Conservation (phyloP, 2,888 invertebrate genomes). For the Frankliniella intonsa region DNA sequence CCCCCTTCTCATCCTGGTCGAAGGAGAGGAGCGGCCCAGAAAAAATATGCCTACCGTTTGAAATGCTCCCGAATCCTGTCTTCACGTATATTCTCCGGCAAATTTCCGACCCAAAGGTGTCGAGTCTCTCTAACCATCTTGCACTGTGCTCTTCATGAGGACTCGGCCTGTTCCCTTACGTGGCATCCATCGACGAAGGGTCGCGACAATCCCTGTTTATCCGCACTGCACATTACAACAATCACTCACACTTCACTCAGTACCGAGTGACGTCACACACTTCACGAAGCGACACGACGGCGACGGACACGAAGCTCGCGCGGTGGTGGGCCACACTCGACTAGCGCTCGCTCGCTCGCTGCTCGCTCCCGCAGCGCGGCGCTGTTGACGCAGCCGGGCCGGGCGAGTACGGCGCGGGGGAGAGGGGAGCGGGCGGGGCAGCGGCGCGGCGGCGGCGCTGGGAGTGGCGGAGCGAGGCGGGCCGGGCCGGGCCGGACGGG, state of each 20-base stretch:
- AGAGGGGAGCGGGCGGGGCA: not conserved
- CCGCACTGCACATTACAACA: conserved; percentile 49
- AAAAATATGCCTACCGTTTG: conserved; percentile 73
- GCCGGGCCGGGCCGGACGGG: conserved; percentile 32
- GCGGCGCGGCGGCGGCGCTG: conserved; percentile 37
- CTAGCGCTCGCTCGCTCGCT: conserved; percentile 33
- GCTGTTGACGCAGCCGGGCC: conserved; percentile 30
- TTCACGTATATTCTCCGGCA: conserved; percentile 98
- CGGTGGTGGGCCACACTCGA: conserved; percentile 34
- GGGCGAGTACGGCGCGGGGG: conserved; percentile 31
- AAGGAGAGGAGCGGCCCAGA: conserved; percentile 27
- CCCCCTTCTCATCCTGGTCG: not conserved
- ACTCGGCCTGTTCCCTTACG: conserved; percentile 36
- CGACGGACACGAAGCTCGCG: conserved; percentile 41
- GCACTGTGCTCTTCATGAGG: conserved; percentile 90
- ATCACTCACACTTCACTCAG: conserved; percentile 40
- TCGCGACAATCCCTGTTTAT: conserved; percentile 46
- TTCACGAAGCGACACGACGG: conserved; percentile 48
- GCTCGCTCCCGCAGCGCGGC: conserved; percentile 35
- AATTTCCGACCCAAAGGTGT: conserved; percentile 99
- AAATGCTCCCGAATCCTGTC: conserved; percentile 96
- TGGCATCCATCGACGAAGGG: conserved; percentile 45
- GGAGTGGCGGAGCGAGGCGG: conserved; percentile 13
- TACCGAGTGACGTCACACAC: conserved; percentile 47
- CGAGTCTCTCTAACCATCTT: conserved; percentile 99